A percentile compares a stretch with the other conserved stretches of the same genome.
These are phyloP conservation scores for Lasioglossum malachurum DNA, from an alignment of 2,888 invertebrate genomes.

Conservation along the genomic window DNA sequence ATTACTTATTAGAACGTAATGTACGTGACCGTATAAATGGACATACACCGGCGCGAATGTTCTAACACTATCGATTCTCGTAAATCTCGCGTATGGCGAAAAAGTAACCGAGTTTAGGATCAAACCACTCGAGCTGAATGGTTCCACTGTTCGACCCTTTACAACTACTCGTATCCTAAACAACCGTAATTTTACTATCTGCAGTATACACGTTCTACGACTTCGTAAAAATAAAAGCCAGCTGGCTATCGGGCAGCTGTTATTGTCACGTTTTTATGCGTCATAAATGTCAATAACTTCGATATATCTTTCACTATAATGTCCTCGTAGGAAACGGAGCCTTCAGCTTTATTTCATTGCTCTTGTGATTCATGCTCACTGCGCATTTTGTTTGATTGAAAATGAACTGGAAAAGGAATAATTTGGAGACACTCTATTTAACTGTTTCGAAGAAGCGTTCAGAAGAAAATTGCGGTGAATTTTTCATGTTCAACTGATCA, in stretches of 20 bases:
- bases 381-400: background rate
- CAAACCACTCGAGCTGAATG: conserved; percentile 16
- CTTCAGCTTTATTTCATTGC: background rate
- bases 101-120: conserved; percentile 3
- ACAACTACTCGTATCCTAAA: conserved; percentile 15
- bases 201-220: background rate
- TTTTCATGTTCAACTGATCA: no score
- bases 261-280: background rate
- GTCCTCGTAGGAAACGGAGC: background rate
- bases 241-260: background rate
- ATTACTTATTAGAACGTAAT: conserved; percentile 10
- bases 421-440: background rate
- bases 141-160: background rate
- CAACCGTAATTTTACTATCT: background rate
- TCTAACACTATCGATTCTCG: conserved; percentile 2
- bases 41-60: background rate
- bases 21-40: background rate
- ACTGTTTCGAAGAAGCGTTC: no score
- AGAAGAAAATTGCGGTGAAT: no score
- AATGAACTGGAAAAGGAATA: background rate
- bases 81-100: background rate
- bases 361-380: no score
- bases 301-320: background rate
- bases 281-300: conserved; percentile 16
- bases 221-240: background rate